Evolutionary conservation across 2,888 invertebrate species (phyloP), one percentile per base, ranked within the genome.

Genomic region (Ferrisia virgata): DNA sequence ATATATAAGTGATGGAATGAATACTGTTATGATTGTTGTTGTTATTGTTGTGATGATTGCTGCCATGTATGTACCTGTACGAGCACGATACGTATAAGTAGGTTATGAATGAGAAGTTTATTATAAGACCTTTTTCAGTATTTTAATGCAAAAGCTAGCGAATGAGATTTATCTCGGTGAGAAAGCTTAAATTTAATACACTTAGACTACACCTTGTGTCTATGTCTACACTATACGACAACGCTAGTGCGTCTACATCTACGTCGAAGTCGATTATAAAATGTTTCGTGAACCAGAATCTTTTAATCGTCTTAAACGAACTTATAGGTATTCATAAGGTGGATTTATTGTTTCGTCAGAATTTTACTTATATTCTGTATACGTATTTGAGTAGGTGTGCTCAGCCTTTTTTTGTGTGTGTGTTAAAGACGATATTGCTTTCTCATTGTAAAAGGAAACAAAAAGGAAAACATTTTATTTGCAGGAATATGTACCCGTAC

Each of bases 131-230:
- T 22, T 53, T 53, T 53, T n/a, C 47, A n/a, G 2, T 22, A 53
- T 6, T 22, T 53, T 13, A 22, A 53, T 11, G 18, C 6, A 9
- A 18, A 22, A 53, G 53, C 6, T 6, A 18, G 72, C 22, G 58
- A 43, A 13, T 64, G 15, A 64, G 28, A 28, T 76, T 76, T 36
- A 76, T 9, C 3, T 13, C 36, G 5, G 36, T 76, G 36, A 76
- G 36, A 76, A 36, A 36, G 72, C 72, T 76, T 76, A 76, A 76
- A 76, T 76, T 76, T 76, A 76, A 76, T 36, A 36, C 72, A 76
- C 33, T 64, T 28, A 64, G 64, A 64, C 28, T 25, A 28, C 15
- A 13, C 64, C 39, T 8, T 25, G 25, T 58, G 58, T 47, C 22
- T 53, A 28, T 6, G 28, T n/a, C 64, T 53, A 22, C 47, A 15